Evolutionary conservation across 2,888 invertebrate genomes (phyloP).

Genomic region (Heliconius sara): DNA sequence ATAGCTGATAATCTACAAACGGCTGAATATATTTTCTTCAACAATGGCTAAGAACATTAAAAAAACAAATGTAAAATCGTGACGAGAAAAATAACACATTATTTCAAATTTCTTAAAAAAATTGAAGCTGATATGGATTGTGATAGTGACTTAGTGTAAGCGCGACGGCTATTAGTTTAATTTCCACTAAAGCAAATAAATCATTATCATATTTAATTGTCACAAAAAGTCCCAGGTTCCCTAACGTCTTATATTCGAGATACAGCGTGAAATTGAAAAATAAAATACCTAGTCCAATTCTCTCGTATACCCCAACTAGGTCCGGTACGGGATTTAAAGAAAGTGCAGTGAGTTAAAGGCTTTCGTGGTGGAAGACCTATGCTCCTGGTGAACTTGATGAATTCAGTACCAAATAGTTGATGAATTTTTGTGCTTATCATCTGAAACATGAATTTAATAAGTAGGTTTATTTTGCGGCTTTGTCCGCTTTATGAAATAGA

Average conservation of each 20-base stretch:
- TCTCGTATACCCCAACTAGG: conserved; percentile 72
- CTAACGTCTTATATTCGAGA: background rate
- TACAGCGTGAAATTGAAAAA: background rate
- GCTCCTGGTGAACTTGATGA: conserved; percentile 68
- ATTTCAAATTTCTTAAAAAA: no score
- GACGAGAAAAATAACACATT: no score
- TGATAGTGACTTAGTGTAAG: no score
- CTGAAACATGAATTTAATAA: conserved; percentile 52
- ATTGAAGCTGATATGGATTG: no score
- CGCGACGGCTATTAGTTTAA: no score
- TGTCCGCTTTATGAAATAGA: no score
- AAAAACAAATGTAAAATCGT: no score
- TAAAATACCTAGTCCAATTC: conserved; percentile 66
- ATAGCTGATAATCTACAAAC: background rate
- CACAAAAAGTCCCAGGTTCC: background rate
- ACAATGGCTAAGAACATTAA: no score
- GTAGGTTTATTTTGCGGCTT: no score
- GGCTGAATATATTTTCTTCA: no score
- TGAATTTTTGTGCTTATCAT: conserved; percentile 65
- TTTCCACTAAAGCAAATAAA: no score
- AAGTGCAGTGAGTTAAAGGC: conserved; percentile 78
- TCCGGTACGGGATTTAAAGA: conserved; percentile 80
- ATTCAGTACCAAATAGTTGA: conserved; percentile 70
- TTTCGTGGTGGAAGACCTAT: conserved; percentile 73
- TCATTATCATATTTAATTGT: background rate